Evolutionary conservation across 2,888 invertebrate species (phyloP), one percentile per base, ranked within the genome.

Genomic region (Esperia sulphurella): DNA sequence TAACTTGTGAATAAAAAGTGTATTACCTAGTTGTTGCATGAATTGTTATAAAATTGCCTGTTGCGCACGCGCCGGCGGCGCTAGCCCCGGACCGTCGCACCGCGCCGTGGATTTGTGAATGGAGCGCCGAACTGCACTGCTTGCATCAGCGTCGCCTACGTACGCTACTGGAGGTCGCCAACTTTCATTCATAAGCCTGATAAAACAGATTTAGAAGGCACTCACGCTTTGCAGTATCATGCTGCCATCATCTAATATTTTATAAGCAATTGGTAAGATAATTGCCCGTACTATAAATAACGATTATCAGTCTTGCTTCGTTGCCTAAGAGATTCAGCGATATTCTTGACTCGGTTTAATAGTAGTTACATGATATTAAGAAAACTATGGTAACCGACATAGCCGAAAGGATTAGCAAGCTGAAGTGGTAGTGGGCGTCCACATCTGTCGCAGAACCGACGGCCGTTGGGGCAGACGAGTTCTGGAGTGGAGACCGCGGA

Each of bases 121-220:
- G 85, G 83, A 81, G 59, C 50, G 50, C 54, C 51, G 39, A 38
- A 30, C 45, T 45, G 37, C 44, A 14, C 7, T n/a, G 60, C 68
- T 84, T 85, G 83, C 86, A 82, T 79, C 83, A 84, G 73, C 65
- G 64, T 74, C 86, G 79, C 89, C 89, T 80, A 88, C 88, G 81
- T 75, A 53, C 54, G 49, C 54, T 50, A 58, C 54, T 71, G 81
- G 85, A 89, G 89, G 89, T 83, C 89, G 79, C 74, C 87, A 83
- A 87, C 89, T 88, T 89, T 88, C 89, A 86, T 89, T 88, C 86
- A 88, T 82, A 74, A 68, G 52, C 57, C 53, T 50, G 54, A 48
- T 45, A 48, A 51, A 41, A 41, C 48, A 21, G 48, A 45, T 45
- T 45, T 51, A 48, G 51, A 45, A 45, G 47, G 42, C 41, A 41